phyloP scores from a whole-genome alignment of 1,140 invertebrate genomes.

The Nomia melanderi region DNA sequence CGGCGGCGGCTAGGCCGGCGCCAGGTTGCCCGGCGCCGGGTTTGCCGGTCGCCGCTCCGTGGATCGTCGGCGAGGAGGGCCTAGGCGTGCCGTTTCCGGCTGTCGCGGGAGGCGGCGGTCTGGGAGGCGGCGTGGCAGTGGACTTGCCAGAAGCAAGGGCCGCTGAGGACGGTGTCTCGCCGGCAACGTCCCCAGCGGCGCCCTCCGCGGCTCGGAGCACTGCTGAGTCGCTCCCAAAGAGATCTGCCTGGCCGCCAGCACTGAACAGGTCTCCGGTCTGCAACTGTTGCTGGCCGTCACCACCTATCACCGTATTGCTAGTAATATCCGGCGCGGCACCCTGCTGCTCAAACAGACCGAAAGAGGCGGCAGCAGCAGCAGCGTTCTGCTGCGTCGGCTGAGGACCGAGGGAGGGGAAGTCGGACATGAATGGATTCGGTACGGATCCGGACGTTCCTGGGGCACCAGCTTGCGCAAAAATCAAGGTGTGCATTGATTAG shows the following conservation, averaged over 20 bases:
- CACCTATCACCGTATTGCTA: constrained; percentile 10
- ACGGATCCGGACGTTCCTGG: constrained; percentile 81
- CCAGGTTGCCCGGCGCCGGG: constrained; percentile 49
- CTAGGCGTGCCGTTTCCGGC: constrained; percentile 78
- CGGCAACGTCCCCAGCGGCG: constrained; percentile 65
- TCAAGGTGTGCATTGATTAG: constrained; percentile 70
- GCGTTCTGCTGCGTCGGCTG: constrained; percentile 48
- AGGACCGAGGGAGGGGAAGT: constrained; percentile 76
- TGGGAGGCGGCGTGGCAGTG: constrained; percentile 80
- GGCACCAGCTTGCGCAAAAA: constrained; percentile 85
- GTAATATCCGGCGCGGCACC: too few species aligned
- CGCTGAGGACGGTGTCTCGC: constrained; percentile 66
- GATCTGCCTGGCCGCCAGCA: constrained; percentile 77
- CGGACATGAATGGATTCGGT: constrained; percentile 82
- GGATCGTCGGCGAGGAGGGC: constrained; percentile 74
- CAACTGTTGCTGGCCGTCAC: constrained; percentile 25
- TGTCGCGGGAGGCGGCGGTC: constrained; percentile 80
- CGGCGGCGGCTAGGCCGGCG: constrained; percentile 26
- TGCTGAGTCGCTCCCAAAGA: constrained; percentile 78
- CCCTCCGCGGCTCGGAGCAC: constrained; percentile 69
- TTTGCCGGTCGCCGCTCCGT: constrained; percentile 71
- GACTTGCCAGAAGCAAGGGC: constrained; percentile 69
- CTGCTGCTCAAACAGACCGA: constrained; percentile 63
- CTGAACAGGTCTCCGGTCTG: constrained; percentile 76
- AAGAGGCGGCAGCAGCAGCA: constrained; percentile 29